These are phyloP conservation scores for Tetranychus truncatus DNA, from an alignment of 2,888 invertebrate genomes.

Conservation along the genomic window DNA sequence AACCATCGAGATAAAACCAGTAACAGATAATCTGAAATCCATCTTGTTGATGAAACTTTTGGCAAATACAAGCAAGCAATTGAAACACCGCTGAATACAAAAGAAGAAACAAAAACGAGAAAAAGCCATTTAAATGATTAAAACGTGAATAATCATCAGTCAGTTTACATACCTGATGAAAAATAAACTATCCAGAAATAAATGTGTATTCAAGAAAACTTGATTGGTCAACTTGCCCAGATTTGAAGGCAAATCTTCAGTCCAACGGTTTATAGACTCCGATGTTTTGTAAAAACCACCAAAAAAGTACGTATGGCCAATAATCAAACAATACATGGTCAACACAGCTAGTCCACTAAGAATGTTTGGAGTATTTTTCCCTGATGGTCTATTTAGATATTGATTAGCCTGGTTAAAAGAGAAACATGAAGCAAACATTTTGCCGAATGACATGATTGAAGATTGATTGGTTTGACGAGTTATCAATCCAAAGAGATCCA, in stretches of 20 bases:
- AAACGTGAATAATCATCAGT: neutral
- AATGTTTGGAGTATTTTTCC: neutral
- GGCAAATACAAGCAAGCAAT: constrained; percentile 8
- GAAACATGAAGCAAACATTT: neutral
- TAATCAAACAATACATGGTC: constrained; percentile 6
- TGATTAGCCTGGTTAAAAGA: neutral
- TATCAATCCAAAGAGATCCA: neutral
- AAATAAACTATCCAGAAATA: constrained; percentile 14
- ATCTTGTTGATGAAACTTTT: constrained; percentile 3
- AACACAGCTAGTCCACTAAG: constrained; percentile 12
- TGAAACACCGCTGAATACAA: constrained; percentile 16
- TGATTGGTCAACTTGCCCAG: neutral
- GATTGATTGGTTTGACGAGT: neutral
- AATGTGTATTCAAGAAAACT: constrained; percentile 4
- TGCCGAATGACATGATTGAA: neutral
- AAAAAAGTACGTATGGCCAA: constrained; percentile 15
- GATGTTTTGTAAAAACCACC: constrained; percentile 12
- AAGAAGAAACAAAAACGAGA: neutral
- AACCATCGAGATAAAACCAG: constrained; percentile 16
- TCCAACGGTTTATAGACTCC: neutral
- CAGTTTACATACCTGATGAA: constrained; percentile 10
- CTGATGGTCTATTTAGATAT: neutral
- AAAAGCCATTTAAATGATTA: neutral
- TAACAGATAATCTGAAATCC: constrained; percentile 13
- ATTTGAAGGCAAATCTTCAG: neutral